These are phyloP conservation scores for Cettia cetti DNA, from an alignment of 2,113 vertebrate species.

Conservation along the genomic window DNA sequence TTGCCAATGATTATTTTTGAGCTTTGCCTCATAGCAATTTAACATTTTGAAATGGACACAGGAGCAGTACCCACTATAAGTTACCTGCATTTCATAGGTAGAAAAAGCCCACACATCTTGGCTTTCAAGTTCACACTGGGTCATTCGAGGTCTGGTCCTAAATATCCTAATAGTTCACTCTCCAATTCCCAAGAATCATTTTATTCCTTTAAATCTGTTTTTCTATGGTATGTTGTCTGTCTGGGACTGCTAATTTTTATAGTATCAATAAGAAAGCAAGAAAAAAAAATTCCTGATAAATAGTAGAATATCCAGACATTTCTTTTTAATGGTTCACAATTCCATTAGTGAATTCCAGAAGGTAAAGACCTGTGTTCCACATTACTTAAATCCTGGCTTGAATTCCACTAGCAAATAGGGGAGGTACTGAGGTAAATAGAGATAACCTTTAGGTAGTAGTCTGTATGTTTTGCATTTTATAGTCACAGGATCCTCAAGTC, in stretches of 20 bases:
- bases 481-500: neutral
- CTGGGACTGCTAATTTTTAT: neutral
- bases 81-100: neutral
- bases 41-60: neutral
- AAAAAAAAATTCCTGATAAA: neutral
- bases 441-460: neutral
- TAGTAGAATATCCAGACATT: neutral
- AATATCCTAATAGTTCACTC: neutral
- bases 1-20: neutral
- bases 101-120: neutral
- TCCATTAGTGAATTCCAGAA: neutral
- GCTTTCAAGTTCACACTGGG: neutral
- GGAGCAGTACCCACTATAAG: neutral
- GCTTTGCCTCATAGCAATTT: neutral
- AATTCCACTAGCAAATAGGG: neutral
- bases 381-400: neutral
- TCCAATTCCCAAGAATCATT: neutral
- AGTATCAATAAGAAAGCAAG: neutral
- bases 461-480: neutral
- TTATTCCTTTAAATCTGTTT: neutral
- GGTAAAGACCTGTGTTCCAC: neutral
- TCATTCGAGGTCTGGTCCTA: neutral
- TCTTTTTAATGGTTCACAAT: neutral
- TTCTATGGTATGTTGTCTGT: accelerated
- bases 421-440: neutral